Evolutionary conservation across 2,797 vertebrate species (phyloP).

Genomic region (Vipera latastei): DNA sequence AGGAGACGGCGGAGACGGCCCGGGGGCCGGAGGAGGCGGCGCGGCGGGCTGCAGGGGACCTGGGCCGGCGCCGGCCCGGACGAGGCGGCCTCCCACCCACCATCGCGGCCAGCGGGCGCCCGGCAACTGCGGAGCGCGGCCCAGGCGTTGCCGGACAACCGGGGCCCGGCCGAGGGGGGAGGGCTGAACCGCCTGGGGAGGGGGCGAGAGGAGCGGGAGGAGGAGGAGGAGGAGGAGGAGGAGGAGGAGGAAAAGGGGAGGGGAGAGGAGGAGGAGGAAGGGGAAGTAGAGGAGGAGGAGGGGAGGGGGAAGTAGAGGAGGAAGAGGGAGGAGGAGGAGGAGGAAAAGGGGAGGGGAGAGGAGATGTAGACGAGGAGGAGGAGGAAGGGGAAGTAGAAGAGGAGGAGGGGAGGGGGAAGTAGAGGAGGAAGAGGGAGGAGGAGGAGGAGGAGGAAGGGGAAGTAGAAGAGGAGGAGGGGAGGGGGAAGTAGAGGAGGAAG

Average conservation of each 20-base stretch:
- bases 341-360: background rate
- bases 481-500: background rate
- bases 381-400: no score
- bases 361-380: background rate
- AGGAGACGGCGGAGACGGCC: accelerated
- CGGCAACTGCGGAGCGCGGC: background rate
- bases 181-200: background rate
- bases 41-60: accelerated
- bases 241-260: background rate
- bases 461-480: background rate
- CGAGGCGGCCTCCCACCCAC: background rate
- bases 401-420: background rate
- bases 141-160: background rate
- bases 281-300: no score
- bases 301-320: background rate
- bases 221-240: background rate
- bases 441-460: no score
- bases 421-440: background rate
- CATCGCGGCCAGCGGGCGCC: background rate
- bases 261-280: accelerated
- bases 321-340: no score
- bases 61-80: accelerated
- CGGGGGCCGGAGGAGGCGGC: accelerated
- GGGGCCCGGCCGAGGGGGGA: accelerated
- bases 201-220: accelerated